phyloP scores from a whole-genome alignment of 2,113 vertebrate species.

The Montifringilla adamsi region DNA sequence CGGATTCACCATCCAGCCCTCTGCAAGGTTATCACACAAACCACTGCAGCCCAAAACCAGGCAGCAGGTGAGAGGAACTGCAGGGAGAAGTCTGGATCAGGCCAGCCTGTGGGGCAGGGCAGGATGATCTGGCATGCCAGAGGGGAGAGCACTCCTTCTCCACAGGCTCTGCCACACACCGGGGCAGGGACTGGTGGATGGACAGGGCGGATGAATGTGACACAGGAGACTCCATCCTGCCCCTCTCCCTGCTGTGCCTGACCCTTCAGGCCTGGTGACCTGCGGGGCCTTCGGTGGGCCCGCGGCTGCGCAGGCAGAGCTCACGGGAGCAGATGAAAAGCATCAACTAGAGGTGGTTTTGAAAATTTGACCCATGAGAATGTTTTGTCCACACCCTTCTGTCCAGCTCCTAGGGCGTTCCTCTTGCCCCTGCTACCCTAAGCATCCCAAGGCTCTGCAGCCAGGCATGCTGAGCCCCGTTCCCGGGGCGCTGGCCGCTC shows the following conservation, averaged over 20 bases:
- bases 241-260: background rate
- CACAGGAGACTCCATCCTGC: rapidly evolving
- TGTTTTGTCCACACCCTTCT: background rate
- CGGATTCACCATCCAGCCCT: background rate
- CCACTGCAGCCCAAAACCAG: background rate
- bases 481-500: background rate
- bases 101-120: rapidly evolving
- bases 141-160: background rate
- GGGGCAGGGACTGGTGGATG: background rate
- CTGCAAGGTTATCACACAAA: background rate
- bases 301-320: background rate
- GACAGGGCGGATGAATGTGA: rapidly evolving
- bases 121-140: rapidly evolving
- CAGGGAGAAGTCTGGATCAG: background rate
- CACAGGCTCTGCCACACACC: background rate
- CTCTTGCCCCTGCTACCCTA: background rate
- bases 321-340: background rate
- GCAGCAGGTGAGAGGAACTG: background rate
- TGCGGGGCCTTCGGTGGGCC: background rate
- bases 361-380: background rate
- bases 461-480: background rate
- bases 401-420: rapidly evolving
- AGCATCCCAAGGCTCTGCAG: background rate
- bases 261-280: background rate
- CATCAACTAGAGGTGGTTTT: background rate